Conservation (phyloP, 2,888 invertebrate species). For the Ametastegia equiseti region DNA sequence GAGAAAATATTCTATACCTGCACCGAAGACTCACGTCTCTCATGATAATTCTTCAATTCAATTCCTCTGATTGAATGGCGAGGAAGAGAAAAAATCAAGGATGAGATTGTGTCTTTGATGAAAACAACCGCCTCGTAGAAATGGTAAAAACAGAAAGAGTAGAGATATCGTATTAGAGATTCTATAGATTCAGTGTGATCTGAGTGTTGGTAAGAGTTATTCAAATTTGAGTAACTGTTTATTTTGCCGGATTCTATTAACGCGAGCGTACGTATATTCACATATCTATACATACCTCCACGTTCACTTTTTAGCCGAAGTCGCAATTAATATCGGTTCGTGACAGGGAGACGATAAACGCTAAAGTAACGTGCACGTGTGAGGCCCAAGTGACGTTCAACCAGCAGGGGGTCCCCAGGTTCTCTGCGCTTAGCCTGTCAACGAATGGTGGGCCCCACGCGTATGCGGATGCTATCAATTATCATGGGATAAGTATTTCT, state of each 20-base stretch:
- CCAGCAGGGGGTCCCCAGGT: conserved; percentile 42
- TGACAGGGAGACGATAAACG: conserved; percentile 44
- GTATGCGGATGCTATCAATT: conserved; percentile 35
- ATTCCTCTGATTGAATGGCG: not conserved
- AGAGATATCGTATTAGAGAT: not conserved
- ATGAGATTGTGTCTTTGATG: not conserved
- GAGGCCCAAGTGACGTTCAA: conserved; percentile 40
- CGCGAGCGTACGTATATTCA: not conserved
- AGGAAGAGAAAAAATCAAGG: not conserved
- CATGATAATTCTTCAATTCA: not conserved
- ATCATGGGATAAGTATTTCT: conserved; percentile 22
- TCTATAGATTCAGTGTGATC: not conserved
- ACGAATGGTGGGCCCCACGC: conserved; percentile 36
- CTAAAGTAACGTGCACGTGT: conserved; percentile 41
- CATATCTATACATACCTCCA: not conserved
- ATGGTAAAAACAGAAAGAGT: not conserved
- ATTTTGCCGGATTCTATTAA: not conserved
- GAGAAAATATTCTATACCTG: not conserved
- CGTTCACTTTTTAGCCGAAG: conserved; percentile 3
- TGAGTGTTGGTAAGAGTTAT: not conserved
- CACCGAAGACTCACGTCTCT: not conserved
- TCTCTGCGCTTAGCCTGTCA: conserved; percentile 34
- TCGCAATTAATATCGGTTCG: conserved; percentile 44
- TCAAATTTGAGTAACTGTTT: conserved; percentile 28
- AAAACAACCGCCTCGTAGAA: not conserved